Percentiles rank a stretch among this genome's conserved stretches.
These are phyloP conservation scores for Laterallus jamaicensis DNA, from an alignment of 2,113 vertebrate genomes.

Conservation along the genomic window DNA sequence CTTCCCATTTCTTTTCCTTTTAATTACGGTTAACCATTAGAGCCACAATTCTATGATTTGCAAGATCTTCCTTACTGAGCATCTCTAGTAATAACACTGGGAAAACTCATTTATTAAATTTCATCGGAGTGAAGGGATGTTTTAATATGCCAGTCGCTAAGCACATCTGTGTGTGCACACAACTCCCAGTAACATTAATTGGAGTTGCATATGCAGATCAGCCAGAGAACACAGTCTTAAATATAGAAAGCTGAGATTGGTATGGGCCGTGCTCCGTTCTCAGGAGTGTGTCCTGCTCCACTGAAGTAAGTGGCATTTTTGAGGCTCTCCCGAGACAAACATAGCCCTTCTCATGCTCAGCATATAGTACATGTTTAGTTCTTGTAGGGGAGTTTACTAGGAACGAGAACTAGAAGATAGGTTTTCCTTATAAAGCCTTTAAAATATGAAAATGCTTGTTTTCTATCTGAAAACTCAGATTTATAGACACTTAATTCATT, in stretches of 20 bases:
- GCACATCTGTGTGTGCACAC: neutral
- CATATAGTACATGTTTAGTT: neutral
- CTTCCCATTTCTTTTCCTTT: slow-evolving; percentile 36
- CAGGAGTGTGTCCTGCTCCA: neutral
- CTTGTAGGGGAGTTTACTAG: neutral
- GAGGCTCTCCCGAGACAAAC: neutral
- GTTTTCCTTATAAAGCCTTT: neutral
- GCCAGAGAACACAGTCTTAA: neutral
- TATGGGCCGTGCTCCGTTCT: neutral
- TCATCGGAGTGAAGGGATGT: neutral
- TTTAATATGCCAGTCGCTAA: slow-evolving; percentile 10
- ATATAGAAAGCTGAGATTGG: neutral
- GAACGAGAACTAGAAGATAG: neutral
- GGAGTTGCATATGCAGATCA: neutral
- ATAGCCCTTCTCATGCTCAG: neutral
- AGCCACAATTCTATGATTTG: slow-evolving; percentile 48
- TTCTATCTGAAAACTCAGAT: slow-evolving; percentile 32
- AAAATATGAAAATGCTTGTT: slow-evolving; percentile 17
- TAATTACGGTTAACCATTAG: slow-evolving; percentile 51
- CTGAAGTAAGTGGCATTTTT: neutral
- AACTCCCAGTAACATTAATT: slow-evolving; percentile 18
- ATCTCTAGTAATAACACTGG: slow-evolving; percentile 6
- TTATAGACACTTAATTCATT: slow-evolving; percentile 63
- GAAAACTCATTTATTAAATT: slow-evolving; percentile 42
- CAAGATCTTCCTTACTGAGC: slow-evolving; percentile 22